Evolutionary conservation across 1,140 invertebrate species (phyloP).

Genomic region (Thereuonema tuberculata): DNA sequence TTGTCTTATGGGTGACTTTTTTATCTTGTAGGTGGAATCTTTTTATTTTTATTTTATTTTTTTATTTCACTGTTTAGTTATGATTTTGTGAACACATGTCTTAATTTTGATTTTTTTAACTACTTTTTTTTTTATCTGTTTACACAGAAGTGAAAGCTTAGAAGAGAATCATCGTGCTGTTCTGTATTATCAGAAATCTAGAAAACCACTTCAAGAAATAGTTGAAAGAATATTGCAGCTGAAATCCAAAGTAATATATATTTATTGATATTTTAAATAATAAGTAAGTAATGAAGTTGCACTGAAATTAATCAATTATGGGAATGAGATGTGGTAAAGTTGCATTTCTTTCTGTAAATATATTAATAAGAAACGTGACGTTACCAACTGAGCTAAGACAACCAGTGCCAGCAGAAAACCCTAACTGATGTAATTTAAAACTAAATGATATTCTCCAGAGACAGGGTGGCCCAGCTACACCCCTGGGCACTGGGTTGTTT

Average conservation of each 20-base stretch:
- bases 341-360: too few species aligned
- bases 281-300: not conserved
- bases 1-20: constrained; percentile 46
- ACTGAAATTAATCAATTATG: too few species aligned
- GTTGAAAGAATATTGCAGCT: constrained; percentile 17
- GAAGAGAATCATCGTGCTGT: constrained; percentile 41
- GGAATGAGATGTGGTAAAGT: too few species aligned
- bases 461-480: too few species aligned
- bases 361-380: too few species aligned
- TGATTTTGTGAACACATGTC: not conserved
- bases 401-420: too few species aligned
- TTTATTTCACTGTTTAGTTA: too few species aligned
- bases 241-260: constrained; percentile 10
- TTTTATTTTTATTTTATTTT: not conserved
- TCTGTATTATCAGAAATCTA: constrained; percentile 45
- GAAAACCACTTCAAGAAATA: constrained; percentile 20
- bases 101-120: too few species aligned
- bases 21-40: constrained; percentile 38
- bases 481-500: too few species aligned
- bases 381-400: too few species aligned
- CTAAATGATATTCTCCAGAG: too few species aligned
- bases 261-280: not conserved
- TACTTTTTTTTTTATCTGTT: constrained; percentile 1
- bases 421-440: too few species aligned
- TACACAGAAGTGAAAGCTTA: constrained; percentile 25